phyloP scores from a whole-genome alignment of 1,140 invertebrate species.

The Alviniconcha marisindica region DNA sequence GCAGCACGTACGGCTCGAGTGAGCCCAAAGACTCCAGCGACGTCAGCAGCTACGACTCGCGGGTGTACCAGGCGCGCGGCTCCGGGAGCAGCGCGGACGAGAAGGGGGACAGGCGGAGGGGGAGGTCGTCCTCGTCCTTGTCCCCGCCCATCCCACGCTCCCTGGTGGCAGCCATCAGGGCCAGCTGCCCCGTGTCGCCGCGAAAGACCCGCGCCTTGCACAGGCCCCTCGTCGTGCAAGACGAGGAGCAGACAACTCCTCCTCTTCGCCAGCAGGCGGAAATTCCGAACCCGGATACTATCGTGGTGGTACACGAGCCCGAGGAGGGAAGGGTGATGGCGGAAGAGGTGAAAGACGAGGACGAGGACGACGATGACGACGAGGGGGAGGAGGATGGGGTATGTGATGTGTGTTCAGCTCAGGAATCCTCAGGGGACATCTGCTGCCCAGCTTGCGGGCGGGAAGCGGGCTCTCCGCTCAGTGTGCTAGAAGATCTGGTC shows the following conservation, averaged over 20 bases:
- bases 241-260: background rate
- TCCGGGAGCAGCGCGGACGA: background rate
- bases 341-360: background rate
- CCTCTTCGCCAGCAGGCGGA: background rate
- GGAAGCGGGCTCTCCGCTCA: background rate
- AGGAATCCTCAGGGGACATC: background rate
- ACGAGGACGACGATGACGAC: no score
- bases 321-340: background rate
- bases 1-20: conserved; percentile 68
- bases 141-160: background rate
- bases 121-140: background rate
- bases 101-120: background rate
- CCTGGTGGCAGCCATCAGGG: background rate
- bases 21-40: conserved; percentile 65
- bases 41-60: conserved; percentile 68
- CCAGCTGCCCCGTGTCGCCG: background rate
- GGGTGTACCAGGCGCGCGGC: conserved; percentile 53
- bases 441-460: background rate
- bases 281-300: background rate
- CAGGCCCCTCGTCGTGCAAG: background rate
- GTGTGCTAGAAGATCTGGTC: background rate
- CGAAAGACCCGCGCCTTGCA: background rate
- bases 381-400: background rate
- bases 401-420: background rate
- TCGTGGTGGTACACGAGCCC: conserved; percentile 5